These are phyloP conservation scores for Dolichallabes microphthalmus DNA, from an alignment of 2,113 vertebrate species.

Conservation along the genomic window DNA sequence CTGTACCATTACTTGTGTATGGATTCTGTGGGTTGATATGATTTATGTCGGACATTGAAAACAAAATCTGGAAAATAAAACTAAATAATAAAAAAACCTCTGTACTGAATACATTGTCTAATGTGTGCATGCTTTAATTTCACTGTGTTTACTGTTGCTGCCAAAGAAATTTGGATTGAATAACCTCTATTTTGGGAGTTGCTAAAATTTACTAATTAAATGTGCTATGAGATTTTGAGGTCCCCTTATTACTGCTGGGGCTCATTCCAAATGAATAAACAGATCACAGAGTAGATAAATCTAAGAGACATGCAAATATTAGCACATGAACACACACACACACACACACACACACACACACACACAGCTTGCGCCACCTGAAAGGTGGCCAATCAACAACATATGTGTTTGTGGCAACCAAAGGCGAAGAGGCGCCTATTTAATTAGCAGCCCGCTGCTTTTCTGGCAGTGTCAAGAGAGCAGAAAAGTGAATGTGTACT, in stretches of 20 bases:
- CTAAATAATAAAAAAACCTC: background rate
- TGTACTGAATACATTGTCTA: background rate
- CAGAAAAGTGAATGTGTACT: constrained; percentile 40
- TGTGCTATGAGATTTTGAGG: constrained; percentile 21
- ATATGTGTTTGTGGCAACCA: constrained; percentile 59
- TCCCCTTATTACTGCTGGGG: background rate
- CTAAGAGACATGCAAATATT: constrained; percentile 43
- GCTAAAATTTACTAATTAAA: constrained; percentile 38
- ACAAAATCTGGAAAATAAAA: background rate
- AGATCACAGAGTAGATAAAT: constrained; percentile 37
- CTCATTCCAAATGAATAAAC: background rate
- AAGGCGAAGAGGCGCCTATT: constrained; percentile 66
- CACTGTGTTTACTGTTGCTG: background rate
- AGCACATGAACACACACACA: constrained; percentile 20
- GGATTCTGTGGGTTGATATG: background rate
- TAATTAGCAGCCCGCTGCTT: constrained; percentile 59
- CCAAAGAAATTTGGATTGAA: constrained; percentile 6
- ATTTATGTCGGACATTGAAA: background rate
- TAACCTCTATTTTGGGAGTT: constrained; percentile 3
- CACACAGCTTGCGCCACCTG: constrained; percentile 73
- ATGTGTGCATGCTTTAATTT: background rate
- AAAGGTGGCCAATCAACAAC: constrained; percentile 82
- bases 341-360: constrained; percentile 68
- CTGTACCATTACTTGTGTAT: background rate
- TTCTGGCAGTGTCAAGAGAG: constrained; percentile 33